A percentile compares a stretch with the other conserved stretches of the same genome.
Evolutionary conservation across 2,797 vertebrate genomes (phyloP).

Genomic region (Bovichtus variegatus): DNA sequence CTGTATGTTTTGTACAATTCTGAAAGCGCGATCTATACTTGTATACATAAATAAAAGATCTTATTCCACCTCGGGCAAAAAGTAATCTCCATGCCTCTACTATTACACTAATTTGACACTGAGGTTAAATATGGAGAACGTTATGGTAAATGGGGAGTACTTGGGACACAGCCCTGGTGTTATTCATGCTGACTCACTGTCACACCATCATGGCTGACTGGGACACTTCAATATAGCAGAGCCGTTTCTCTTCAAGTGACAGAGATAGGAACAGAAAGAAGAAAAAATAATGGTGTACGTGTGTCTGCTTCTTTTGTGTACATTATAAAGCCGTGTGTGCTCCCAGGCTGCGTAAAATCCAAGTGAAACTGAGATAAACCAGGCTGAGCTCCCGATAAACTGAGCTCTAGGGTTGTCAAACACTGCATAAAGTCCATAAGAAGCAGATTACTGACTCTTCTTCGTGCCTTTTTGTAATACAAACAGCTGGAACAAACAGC

Average conservation of each 20-base stretch:
- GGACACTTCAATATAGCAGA: too few relatives aligned
- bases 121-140: too few relatives aligned
- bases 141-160: too few relatives aligned
- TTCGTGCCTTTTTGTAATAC: constrained; percentile 26
- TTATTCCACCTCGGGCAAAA: too few relatives aligned
- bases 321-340: constrained; percentile 7
- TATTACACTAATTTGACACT: too few relatives aligned
- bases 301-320: constrained; percentile 4
- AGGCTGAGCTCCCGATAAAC: constrained; percentile 8
- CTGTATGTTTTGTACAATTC: too few relatives aligned
- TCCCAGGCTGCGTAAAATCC: constrained; percentile 10
- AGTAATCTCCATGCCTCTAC: too few relatives aligned
- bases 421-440: constrained; percentile 19
- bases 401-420: constrained; percentile 24
- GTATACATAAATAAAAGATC: too few relatives aligned
- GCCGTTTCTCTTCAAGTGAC: background rate
- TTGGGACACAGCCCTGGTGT: too few relatives aligned
- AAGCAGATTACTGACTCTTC: constrained; percentile 16
- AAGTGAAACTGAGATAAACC: constrained; percentile 15
- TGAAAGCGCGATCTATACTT: too few relatives aligned
- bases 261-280: background rate
- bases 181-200: too few relatives aligned
- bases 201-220: too few relatives aligned
- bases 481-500: constrained; percentile 59
- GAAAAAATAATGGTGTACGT: background rate